A percentile compares a stretch with the other conserved stretches of the same genome.
These are phyloP conservation scores for Stegostoma tigrinum DNA, from an alignment of 2,113 vertebrate genomes.

Conservation along the genomic window DNA sequence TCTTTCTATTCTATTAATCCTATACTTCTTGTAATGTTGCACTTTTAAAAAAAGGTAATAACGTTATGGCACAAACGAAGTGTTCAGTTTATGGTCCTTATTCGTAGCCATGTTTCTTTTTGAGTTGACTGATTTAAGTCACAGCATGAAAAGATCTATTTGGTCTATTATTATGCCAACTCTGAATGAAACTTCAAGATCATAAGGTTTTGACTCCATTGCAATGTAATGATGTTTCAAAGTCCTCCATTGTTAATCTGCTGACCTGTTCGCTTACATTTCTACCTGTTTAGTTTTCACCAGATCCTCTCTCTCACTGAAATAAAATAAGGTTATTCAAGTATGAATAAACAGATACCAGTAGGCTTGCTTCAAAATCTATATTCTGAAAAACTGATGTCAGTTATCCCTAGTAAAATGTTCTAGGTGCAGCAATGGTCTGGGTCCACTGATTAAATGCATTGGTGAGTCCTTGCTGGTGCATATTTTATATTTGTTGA, in stretches of 20 bases:
- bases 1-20: background rate
- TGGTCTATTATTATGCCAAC: background rate
- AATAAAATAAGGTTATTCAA: background rate
- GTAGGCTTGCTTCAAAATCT: background rate
- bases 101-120: background rate
- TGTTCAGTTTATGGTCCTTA: background rate
- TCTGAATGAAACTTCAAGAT: background rate
- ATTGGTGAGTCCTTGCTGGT: background rate
- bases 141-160: background rate
- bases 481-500: constrained; percentile 12
- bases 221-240: background rate
- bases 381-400: background rate
- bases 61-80: background rate
- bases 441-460: background rate
- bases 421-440: background rate
- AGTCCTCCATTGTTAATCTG: background rate
- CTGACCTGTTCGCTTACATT: background rate
- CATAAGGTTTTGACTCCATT: background rate
- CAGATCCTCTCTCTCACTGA: background rate
- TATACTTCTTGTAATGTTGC: background rate
- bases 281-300: background rate
- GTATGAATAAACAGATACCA: background rate
- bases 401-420: background rate
- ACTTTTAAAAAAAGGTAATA: background rate
- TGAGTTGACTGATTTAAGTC: background rate